Percentiles rank a stretch among this genome's conserved stretches.
These are phyloP conservation scores for Temnothorax nylanderi DNA, from an alignment of 1,140 invertebrate genomes.

Conservation along the genomic window DNA sequence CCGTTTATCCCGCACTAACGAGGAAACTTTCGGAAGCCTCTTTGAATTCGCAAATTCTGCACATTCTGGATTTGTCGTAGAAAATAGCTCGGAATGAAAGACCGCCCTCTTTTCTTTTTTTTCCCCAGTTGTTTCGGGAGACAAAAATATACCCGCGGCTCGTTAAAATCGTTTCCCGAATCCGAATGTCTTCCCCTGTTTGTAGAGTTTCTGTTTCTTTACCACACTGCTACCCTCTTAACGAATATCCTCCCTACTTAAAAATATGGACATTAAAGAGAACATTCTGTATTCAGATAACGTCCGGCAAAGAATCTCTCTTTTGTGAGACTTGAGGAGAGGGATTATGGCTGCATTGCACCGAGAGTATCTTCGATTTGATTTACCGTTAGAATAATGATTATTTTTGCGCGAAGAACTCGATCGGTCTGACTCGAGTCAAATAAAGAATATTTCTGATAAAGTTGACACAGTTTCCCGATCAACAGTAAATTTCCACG, in stretches of 20 bases:
- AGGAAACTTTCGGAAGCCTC: conserved; percentile 43
- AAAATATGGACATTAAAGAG: conserved; percentile 20
- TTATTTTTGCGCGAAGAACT: background rate
- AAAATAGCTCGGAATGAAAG: conserved; percentile 25
- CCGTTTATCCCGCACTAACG: conserved; percentile 21
- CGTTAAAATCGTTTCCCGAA: conserved; percentile 24
- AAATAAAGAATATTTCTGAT: background rate
- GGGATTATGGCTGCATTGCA: conserved; percentile 8
- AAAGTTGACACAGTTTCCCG: background rate
- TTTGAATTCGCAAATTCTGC: conserved; percentile 12
- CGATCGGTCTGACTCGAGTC: background rate
- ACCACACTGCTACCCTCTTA: background rate
- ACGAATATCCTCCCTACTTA: conserved; percentile 34
- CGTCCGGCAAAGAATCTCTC: conserved; percentile 36
- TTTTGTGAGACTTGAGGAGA: background rate
- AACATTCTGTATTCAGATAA: conserved; percentile 54
- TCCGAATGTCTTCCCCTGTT: background rate
- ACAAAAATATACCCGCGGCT: background rate
- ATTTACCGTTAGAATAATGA: background rate
- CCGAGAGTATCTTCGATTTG: background rate
- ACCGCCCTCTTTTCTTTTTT: conserved; percentile 8
- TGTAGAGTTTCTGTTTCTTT: conserved; percentile 4
- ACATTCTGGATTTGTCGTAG: background rate
- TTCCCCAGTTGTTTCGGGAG: background rate
- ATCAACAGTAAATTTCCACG: background rate